Percentiles rank a stretch among this genome's conserved stretches.
Evolutionary conservation across 2,888 invertebrate genomes (phyloP).

Genomic region (Sycophila texana): DNA sequence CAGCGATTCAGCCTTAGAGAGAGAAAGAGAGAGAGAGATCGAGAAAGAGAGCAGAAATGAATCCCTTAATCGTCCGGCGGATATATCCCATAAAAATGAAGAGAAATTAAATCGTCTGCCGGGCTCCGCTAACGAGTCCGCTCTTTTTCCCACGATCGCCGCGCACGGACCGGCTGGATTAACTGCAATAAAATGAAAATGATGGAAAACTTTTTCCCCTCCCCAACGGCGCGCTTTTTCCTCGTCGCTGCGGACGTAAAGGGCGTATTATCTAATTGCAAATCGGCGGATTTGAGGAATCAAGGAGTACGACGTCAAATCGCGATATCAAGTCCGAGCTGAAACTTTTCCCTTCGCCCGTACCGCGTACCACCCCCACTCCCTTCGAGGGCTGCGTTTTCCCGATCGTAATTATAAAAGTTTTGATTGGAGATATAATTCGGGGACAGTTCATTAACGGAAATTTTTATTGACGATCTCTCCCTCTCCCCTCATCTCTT

Average conservation of each 20-base stretch:
- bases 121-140: slow-evolving; percentile 15
- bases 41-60: slow-evolving; percentile 22
- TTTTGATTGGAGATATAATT: slow-evolving; percentile 28
- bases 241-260: neutral
- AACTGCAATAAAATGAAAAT: slow-evolving; percentile 35
- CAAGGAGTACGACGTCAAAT: slow-evolving; percentile 16
- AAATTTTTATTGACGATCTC: too few species aligned
- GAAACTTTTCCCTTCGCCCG: slow-evolving; percentile 12
- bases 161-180: neutral
- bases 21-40: neutral
- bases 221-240: neutral
- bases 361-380: neutral
- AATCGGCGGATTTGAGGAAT: slow-evolving; percentile 17
- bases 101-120: slow-evolving; percentile 42
- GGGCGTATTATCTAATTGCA: slow-evolving; percentile 44
- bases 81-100: slow-evolving; percentile 47
- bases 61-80: slow-evolving; percentile 38
- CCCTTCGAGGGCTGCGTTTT: neutral
- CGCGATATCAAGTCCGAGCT: slow-evolving; percentile 15
- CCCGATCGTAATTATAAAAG: slow-evolving; percentile 38
- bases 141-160: neutral
- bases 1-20: slow-evolving; percentile 13
- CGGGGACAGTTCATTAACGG: slow-evolving; percentile 27
- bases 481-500: too few species aligned
- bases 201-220: slow-evolving; percentile 16